Evolutionary conservation across 2,797 vertebrate genomes (phyloP).

Genomic region (Mycteria americana): DNA sequence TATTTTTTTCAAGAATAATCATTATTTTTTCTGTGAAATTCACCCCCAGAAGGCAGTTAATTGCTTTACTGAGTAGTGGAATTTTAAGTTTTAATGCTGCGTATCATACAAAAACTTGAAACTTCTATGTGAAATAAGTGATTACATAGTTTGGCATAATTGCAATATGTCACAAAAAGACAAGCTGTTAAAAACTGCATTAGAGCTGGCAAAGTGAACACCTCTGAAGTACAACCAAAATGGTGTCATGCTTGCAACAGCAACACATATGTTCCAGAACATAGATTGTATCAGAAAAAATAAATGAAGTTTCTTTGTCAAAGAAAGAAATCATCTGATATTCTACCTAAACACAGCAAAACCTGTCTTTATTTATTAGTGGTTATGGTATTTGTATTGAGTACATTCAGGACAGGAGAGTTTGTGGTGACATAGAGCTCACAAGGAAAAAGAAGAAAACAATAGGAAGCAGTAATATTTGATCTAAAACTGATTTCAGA

Average conservation of each 20-base stretch:
- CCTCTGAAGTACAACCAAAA: slow-evolving; percentile 66
- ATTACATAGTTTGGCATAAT: slow-evolving; percentile 72
- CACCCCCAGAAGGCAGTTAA: slow-evolving; percentile 50
- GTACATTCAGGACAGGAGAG: not conserved
- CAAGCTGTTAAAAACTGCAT: slow-evolving; percentile 68
- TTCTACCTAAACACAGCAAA: not conserved
- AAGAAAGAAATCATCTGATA: not conserved
- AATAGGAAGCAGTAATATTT: not conserved
- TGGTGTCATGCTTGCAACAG: slow-evolving; percentile 66
- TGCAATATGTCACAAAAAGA: slow-evolving; percentile 71
- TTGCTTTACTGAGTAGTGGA: slow-evolving; percentile 36
- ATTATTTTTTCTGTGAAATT: slow-evolving; percentile 7
- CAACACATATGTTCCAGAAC: slow-evolving; percentile 68
- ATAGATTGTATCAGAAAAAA: slow-evolving; percentile 55
- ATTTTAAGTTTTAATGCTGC: slow-evolving; percentile 48
- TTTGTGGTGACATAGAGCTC: not conserved
- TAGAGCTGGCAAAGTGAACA: slow-evolving; percentile 70
- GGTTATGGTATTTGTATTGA: not conserved
- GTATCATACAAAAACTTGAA: slow-evolving; percentile 55
- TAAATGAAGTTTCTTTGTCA: slow-evolving; percentile 47
- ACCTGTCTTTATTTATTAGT: not conserved
- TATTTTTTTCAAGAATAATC: not conserved
- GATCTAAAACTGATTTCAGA: not conserved
- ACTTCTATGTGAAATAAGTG: slow-evolving; percentile 62
- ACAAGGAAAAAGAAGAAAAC: not conserved